These are phyloP conservation scores for Aselliscus stoliczkanus DNA, from an alignment of 2,797 vertebrate genomes.

Conservation along the genomic window DNA sequence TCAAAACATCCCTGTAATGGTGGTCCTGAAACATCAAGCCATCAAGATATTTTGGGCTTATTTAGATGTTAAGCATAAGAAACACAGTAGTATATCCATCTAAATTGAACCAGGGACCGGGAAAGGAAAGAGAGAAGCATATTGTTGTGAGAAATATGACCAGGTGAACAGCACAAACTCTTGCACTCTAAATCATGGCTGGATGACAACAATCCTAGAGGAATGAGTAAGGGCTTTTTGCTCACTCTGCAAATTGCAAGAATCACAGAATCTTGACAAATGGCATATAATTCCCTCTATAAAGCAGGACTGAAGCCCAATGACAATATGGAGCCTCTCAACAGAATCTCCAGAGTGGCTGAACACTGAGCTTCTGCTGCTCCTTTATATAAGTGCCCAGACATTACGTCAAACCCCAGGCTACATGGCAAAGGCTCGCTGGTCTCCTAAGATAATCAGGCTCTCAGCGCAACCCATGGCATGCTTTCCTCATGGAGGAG, in stretches of 20 bases:
- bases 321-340: neutral
- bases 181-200: neutral
- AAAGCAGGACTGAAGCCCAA: neutral
- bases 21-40: neutral
- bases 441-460: neutral
- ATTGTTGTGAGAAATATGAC: neutral
- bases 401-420: neutral
- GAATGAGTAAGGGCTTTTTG: neutral
- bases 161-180: neutral
- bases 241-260: neutral
- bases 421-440: neutral
- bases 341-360: neutral
- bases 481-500: neutral
- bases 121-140: neutral
- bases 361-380: accelerated
- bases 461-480: neutral
- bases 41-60: neutral
- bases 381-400: neutral
- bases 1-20: neutral
- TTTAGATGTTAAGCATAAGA: neutral
- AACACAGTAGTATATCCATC: neutral
- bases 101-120: neutral
- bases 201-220: neutral
- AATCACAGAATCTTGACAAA: neutral
- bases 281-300: neutral